Evolutionary conservation across 2,888 invertebrate genomes (phyloP), one percentile per base, ranked within the genome.

Genomic region (Ellobium chinense): DNA sequence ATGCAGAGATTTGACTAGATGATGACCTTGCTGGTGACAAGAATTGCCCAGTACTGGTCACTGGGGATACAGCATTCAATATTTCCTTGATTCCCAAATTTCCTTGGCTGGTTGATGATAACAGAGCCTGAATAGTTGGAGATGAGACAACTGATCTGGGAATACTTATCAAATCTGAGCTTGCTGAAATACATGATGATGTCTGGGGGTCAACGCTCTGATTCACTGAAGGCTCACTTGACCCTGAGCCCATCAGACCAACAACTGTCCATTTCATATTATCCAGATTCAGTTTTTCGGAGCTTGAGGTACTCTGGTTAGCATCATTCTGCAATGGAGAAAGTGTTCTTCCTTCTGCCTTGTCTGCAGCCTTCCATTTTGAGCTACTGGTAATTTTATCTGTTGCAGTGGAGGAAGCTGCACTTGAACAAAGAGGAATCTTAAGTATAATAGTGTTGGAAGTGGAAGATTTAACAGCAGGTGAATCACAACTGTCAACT

Each of bases 231-330:
- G n/a, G n/a, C n/a, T n/a, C n/a, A n/a, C n/a, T n/a, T n/a, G n/a
- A n/a, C n/a, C n/a, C n/a, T 58, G 72, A 72, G 14, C 72, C 72
- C 27, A 72, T 39, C 21, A 77, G 1, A 21, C 77, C 77, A n/a
- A 77, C 69, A 29, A 77, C 21, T 36, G 77, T 77, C 77, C 77
- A 77, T 31, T 69, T 77, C 24, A 77, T 60, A 31, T 77, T 69
- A 60, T 68, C 68, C 36, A 69, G 24, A 29, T 58, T 58, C 21
- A 24, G 54, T 24, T 36, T 54, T 24, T n/a, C 34, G 21, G 34
- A 18, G 36, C 36, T 24, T 12, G 65, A 63, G 18, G 39, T 29
- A 54, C 27, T 65, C 63, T 63, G 63, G n/a, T n/a, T n/a, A 14
- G 1, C 54, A 24, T 63, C 63, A 63, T 65, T 65, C 21, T 29